These are phyloP conservation scores for Chunga burmeisteri DNA, from an alignment of 2,113 vertebrate species.

Conservation along the genomic window DNA sequence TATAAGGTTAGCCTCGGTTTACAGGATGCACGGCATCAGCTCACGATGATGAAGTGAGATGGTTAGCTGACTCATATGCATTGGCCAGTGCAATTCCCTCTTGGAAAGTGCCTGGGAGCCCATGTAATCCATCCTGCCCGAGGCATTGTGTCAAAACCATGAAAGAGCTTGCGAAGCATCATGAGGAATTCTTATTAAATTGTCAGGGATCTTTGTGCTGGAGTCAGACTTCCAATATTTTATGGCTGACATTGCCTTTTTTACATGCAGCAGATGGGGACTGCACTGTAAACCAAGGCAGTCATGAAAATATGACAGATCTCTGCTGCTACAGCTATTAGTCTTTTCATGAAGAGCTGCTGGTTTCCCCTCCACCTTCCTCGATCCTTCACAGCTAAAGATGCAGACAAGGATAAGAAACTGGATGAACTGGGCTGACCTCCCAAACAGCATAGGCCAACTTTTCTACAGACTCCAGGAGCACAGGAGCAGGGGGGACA, in stretches of 20 bases:
- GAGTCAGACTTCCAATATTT: not conserved
- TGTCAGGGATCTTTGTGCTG: not conserved
- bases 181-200: not conserved
- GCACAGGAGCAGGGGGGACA: too few species aligned
- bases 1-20: not conserved
- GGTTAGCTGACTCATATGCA: not conserved
- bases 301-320: not conserved
- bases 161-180: not conserved
- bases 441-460: not conserved
- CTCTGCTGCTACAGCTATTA: not conserved
- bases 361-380: not conserved
- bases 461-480: not conserved
- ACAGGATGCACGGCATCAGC: not conserved
- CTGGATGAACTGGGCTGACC: not conserved
- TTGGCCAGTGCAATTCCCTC: not conserved
- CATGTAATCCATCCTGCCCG: not conserved
- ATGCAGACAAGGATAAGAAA: not conserved
- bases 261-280: not conserved
- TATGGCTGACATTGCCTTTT: not conserved
- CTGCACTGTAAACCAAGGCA: not conserved
- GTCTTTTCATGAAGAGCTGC: not conserved
- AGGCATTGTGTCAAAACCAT: not conserved
- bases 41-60: not conserved
- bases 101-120: not conserved
- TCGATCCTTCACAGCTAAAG: not conserved